Evolutionary conservation across 1,140 invertebrate species (phyloP).

Genomic region (Ceratosolen solmsi): DNA sequence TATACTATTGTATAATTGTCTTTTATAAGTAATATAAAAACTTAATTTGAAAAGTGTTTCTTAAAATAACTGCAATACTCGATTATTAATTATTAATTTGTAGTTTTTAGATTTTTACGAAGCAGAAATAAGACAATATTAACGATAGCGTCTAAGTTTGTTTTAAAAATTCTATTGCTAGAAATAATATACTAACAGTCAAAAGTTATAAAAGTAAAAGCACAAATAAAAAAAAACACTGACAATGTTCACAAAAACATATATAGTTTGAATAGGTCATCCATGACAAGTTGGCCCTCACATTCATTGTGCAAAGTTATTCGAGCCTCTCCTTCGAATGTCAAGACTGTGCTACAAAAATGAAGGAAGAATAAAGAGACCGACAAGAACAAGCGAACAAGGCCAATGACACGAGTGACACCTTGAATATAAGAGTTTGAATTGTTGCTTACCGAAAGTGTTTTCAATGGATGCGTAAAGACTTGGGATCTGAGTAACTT

Average conservation of each 20-base stretch:
- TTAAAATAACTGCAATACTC: too few relatives aligned
- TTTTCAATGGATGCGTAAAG: slow-evolving; percentile 38
- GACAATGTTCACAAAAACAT: neutral
- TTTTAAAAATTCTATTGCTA: neutral
- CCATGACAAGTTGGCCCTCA: slow-evolving; percentile 8
- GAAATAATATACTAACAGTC: neutral
- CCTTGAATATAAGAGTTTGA: neutral
- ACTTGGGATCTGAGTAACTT: neutral
- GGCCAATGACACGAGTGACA: slow-evolving; percentile 37
- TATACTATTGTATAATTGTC: too few relatives aligned
- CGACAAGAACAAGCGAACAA: slow-evolving; percentile 9
- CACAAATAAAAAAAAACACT: neutral
- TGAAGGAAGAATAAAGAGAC: slow-evolving; percentile 1
- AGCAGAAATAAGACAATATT: too few relatives aligned
- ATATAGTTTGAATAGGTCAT: neutral
- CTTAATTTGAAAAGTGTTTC: too few relatives aligned
- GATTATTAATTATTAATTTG: too few relatives aligned
- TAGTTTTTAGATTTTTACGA: too few relatives aligned
- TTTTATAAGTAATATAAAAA: too few relatives aligned
- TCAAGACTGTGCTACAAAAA: slow-evolving; percentile 25
- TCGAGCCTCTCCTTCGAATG: slow-evolving; percentile 30
- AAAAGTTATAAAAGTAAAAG: neutral
- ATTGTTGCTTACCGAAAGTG: slow-evolving; percentile 4
- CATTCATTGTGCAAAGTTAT: neutral
- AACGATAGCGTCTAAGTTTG: too few relatives aligned